Evolutionary conservation across 2,797 vertebrate genomes (phyloP).

Genomic region (Spatula versicolor): DNA sequence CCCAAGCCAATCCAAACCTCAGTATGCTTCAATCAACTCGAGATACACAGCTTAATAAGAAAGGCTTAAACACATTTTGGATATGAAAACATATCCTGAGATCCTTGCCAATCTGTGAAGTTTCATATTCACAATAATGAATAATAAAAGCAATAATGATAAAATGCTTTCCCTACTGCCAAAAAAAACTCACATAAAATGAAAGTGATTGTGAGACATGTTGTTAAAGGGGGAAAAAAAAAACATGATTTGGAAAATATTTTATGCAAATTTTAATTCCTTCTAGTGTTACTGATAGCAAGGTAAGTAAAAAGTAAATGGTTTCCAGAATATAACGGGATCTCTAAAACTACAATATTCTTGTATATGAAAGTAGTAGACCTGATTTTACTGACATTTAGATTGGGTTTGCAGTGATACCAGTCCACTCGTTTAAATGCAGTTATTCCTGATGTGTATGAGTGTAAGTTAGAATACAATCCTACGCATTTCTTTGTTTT

Average conservation of each 20-base stretch:
- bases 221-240: neutral
- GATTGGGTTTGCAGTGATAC: neutral
- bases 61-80: slow-evolving; percentile 5
- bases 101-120: neutral
- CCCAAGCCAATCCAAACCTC: neutral
- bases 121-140: neutral
- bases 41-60: neutral
- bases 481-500: neutral
- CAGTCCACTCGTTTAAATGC: neutral
- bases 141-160: neutral
- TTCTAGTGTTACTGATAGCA: neutral
- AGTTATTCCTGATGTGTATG: neutral
- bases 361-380: neutral
- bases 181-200: neutral
- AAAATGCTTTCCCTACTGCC: neutral
- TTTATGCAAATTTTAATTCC: neutral
- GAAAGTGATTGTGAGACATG: neutral
- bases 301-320: neutral
- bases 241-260: neutral
- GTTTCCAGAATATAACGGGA: neutral
- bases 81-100: neutral
- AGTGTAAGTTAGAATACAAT: neutral
- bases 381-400: neutral
- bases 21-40: neutral
- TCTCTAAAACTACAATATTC: neutral